Evolutionary conservation across 2,888 invertebrate genomes (phyloP).

Genomic region (Hirtodrosophila duncani): DNA sequence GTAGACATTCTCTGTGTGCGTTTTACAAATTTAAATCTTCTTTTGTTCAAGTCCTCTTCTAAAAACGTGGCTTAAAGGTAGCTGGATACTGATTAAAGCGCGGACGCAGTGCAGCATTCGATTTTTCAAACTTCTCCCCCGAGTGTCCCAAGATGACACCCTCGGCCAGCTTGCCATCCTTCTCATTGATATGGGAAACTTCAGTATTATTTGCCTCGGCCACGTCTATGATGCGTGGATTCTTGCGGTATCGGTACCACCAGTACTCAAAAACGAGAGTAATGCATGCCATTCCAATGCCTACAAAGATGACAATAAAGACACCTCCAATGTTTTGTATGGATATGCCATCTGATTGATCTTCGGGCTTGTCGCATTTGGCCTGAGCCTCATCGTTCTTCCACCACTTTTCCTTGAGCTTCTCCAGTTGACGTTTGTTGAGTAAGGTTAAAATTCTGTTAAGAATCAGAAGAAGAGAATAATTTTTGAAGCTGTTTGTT

Average conservation of each 20-base stretch:
- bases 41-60: constrained; percentile 22
- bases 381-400: constrained; percentile 88
- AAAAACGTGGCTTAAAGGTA: constrained; percentile 75
- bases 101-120: constrained; percentile 74
- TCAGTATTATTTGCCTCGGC: constrained; percentile 79
- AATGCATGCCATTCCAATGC: constrained; percentile 93
- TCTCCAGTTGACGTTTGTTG: constrained; percentile 95
- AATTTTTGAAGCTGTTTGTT: too few species aligned
- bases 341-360: constrained; percentile 97
- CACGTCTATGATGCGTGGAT: constrained; percentile 82
- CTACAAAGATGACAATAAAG: constrained; percentile 97
- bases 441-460: constrained; percentile 91
- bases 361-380: constrained; percentile 91
- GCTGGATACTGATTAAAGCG: constrained; percentile 76
- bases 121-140: constrained; percentile 74
- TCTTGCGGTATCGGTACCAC: constrained; percentile 90
- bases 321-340: constrained; percentile 99
- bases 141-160: constrained; percentile 74
- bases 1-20: constrained; percentile 46
- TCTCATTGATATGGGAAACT: constrained; percentile 34
- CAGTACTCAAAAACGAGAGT: constrained; percentile 96
- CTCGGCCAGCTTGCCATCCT: constrained; percentile 67
- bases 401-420: constrained; percentile 98
- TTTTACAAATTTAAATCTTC: background rate
- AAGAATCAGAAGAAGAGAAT: background rate